Evolutionary conservation across 2,888 invertebrate genomes (phyloP), one percentile per base, ranked within the genome.

Genomic region (Dryocosmus kuriphilus): DNA sequence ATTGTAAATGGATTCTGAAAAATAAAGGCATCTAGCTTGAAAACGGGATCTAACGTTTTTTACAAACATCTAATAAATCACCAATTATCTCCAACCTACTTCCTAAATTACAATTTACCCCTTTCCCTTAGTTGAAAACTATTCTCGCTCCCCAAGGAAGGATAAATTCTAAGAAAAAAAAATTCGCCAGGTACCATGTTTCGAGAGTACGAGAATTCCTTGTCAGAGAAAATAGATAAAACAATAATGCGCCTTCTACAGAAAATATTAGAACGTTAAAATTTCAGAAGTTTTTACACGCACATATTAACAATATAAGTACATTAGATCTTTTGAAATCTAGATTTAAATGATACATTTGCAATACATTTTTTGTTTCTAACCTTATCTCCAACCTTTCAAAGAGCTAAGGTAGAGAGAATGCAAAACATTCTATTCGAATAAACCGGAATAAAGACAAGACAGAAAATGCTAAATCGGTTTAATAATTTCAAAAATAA

Each of bases 361-460:
- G 11, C 2, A 35, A 11, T 2, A 11, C 9, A 35, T 11, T 35
- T 9, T 35, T 35, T 35, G 9, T 35, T 9, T 11, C n/a, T n/a
- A n/a, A 35, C 35, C 35, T 11, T 35, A 35, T 11, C 35, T 11
- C 35, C 2, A 11, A 9, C 51, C 51, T 51, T 7, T 51, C n/a
- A 51, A 51, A n/a, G n/a, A 51, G 35, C 35, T 51, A 2, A 11
- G 55, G 35, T 63, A 63, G 32, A 14, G 22, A 32, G 38, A 65
- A 65, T 35, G 32, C 38, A 65, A 35, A 22, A 38, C 14, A 22
- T 14, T n/a, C n/a, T n/a, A n/a, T n/a, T n/a, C 2, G 24, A 11
- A 46, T 71, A 71, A 71, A 51, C 67, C 51, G 24, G n/a, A 27
- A 51, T 46, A 46, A 30, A 30, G 30, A 71, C 24, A 71, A 71